Evolutionary conservation across 37 sponge, comb jelly and placozoan species (phyloP).

Genomic region (Corticium candelabrum): DNA sequence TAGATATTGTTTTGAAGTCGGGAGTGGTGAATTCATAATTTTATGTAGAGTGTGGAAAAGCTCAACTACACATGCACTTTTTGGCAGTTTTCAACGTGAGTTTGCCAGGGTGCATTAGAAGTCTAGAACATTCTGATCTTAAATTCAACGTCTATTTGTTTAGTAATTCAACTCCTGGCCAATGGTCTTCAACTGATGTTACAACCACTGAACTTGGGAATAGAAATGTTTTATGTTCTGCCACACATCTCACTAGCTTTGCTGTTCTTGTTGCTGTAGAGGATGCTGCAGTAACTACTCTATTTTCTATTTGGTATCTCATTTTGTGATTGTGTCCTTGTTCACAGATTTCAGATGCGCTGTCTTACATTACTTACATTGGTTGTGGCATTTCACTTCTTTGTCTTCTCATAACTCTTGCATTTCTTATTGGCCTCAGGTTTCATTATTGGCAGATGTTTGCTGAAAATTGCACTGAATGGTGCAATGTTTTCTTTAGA

Average conservation of each 20-base stretch:
- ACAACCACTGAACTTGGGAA: background rate
- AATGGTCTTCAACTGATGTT: background rate
- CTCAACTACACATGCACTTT: background rate
- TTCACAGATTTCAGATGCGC: too few relatives aligned
- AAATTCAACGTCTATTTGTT: background rate
- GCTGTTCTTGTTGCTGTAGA: background rate
- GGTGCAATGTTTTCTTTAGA: background rate
- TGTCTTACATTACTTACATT: background rate
- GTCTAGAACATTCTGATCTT: background rate
- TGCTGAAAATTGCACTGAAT: too few relatives aligned
- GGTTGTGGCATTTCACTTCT: background rate
- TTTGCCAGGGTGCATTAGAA: too few relatives aligned
- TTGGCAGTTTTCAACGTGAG: background rate
- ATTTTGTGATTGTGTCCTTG: too few relatives aligned
- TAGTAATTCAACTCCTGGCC: background rate
- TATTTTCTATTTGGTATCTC: too few relatives aligned
- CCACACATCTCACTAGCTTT: background rate
- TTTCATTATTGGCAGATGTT: too few relatives aligned
- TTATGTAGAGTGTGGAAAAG: background rate
- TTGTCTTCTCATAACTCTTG: background rate
- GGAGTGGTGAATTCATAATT: background rate
- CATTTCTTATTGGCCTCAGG: background rate
- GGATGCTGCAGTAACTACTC: too few relatives aligned
- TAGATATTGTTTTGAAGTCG: too few relatives aligned
- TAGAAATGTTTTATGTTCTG: background rate